Base-by-base conservation (phyloP, 2,888 invertebrate species). In the Archips xylosteana region DNA sequence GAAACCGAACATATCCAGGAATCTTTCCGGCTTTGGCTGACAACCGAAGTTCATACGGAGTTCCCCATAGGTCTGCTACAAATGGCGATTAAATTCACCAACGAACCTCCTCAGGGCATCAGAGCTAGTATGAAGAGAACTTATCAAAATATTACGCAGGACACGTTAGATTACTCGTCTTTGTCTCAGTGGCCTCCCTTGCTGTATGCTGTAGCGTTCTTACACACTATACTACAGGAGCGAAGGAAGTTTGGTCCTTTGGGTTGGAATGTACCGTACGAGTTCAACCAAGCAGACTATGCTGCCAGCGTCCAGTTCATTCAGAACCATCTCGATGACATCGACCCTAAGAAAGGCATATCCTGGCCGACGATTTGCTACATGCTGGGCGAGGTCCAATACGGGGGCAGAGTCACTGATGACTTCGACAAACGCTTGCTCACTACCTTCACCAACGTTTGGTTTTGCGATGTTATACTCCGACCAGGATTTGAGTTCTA, bases 291-390 rank as follows among this genome's bases (percentile, higher is more conserved):
- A 92, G 98, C 99, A 0, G 99, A 99, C 89, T 99, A 99, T 85
- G 97, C 98, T 2, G 98, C 99, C 2, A 97, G 99, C 75, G 97
- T 99, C 1, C 99, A 99, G 89, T 99, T 99, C 87, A 96, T 99
- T 75, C 99, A 99, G 89, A 99, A 99, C 88, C 99, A 99, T 91
- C 94, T 99, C 74, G 99, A 99, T 86, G 99, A 99, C 87, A 97
- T 99, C 95, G 99, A 99, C 89, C 98, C 98, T 0, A 99, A 99
- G 86, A 98, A 98, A 94, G 99, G 99, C 34, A 98, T 99, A 75
- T 99, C 99, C 0, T 99, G 99, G 99, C 98, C 98, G 32, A 99
- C 99, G 0, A 97, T 99, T 10, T 98, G 99, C 86, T 99, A 99
- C 87, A 99, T 99, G 99, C 96, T 99, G 49, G 99, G 99, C 47